Evolutionary conservation across 2,888 invertebrate genomes (phyloP).

Genomic region (Plutella xylostella): DNA sequence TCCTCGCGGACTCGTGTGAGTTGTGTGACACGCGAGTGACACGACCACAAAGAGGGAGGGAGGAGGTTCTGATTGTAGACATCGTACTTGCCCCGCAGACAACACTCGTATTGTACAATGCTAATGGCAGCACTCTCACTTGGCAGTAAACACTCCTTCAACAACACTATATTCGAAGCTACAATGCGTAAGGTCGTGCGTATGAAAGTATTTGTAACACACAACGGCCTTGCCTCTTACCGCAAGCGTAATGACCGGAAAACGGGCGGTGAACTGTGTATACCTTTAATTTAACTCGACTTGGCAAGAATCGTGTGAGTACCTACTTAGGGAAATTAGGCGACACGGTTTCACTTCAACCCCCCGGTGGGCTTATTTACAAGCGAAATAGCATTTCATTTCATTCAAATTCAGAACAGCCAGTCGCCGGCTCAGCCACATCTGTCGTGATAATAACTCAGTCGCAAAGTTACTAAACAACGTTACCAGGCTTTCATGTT

Average conservation of each 20-base stretch:
- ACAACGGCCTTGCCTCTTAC: no score
- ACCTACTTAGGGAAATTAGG: not conserved
- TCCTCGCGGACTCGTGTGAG: not conserved
- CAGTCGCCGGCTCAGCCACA: slow-evolving; percentile 18
- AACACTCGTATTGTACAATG: no score
- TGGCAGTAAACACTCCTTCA: no score
- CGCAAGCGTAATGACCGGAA: not conserved
- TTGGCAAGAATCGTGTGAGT: not conserved
- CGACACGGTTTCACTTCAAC: not conserved
- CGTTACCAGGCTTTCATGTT: slow-evolving; percentile 6
- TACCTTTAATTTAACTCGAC: slow-evolving; percentile 1
- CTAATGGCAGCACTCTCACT: no score
- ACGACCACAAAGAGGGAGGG: no score
- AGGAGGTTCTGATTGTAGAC: no score
- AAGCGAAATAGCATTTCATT: slow-evolving; percentile 23
- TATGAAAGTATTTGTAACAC: no score
- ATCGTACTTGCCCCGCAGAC: no score
- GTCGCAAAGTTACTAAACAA: slow-evolving; percentile 20
- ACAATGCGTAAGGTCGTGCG: no score
- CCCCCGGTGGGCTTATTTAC: slow-evolving; percentile 1
- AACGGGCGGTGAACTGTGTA: slow-evolving; percentile 1
- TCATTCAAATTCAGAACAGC: slow-evolving; percentile 25
- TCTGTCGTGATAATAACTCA: slow-evolving; percentile 24
- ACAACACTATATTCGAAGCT: no score
- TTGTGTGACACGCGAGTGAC: no score